Conservation (phyloP, 2,888 invertebrate species). For the Campoletis raptor region DNA sequence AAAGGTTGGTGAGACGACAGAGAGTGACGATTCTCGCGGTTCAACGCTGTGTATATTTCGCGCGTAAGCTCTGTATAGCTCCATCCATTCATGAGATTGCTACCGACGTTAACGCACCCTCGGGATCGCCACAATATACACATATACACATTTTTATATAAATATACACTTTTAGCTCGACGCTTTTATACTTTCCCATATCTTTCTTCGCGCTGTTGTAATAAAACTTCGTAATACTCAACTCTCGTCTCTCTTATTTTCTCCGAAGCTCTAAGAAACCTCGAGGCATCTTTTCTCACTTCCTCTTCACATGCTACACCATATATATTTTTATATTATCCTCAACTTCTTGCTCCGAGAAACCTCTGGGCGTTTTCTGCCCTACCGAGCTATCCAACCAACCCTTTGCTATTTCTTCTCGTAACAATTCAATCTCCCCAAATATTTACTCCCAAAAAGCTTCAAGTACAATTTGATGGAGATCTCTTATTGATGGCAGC, state of each 20-base stretch:
- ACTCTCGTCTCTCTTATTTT: constrained; percentile 59
- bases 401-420: constrained; percentile 38
- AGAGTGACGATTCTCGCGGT: constrained; percentile 67
- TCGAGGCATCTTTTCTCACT: constrained; percentile 41
- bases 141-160: neutral
- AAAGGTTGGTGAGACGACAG: constrained; percentile 52
- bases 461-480: constrained; percentile 24
- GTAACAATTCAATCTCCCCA: constrained; percentile 63
- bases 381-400: constrained; percentile 23
- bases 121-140: constrained; percentile 37
- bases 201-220: constrained; percentile 53
- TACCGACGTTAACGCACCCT: constrained; percentile 66
- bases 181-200: constrained; percentile 63
- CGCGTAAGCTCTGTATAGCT: constrained; percentile 37
- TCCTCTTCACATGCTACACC: constrained; percentile 17
- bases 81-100: constrained; percentile 69
- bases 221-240: constrained; percentile 65
- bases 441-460: constrained; percentile 64
- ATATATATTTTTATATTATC: constrained; percentile 49
- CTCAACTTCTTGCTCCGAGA: constrained; percentile 47
- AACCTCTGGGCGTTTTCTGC: constrained; percentile 38
- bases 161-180: constrained; percentile 18
- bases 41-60: constrained; percentile 57
- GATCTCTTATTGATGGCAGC: neutral
- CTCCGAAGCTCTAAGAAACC: constrained; percentile 22